Base-by-base conservation (phyloP, 2,113 vertebrate genomes). In the Fukomys damarensis region DNA sequence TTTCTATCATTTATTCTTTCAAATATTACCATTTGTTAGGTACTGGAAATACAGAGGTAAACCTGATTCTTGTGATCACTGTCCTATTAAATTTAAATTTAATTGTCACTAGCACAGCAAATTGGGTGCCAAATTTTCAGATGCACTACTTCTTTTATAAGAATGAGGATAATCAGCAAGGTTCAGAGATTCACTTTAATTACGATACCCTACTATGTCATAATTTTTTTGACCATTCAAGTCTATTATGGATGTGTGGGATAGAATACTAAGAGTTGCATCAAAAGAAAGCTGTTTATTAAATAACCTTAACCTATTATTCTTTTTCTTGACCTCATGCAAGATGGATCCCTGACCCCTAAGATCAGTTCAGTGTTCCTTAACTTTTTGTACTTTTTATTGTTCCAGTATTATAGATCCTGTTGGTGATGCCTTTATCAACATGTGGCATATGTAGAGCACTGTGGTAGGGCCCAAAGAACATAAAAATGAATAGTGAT, bases 361-460 rank as follows among this genome's bases (percentile, higher is more conserved):
- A 91, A 56, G 61, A 90, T 77, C 28, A 85, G 32, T 74, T 96
- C 14, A 66, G 12, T 81, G 7, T 46, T 77, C 30, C 38, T 22
- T 14, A n/a, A 70, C 0, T 83, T 72, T 90, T 83, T 93, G 54
- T 93, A 86, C 68, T 90, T 54, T 92, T 92, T 76, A 52, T 93
- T 28, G 38, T 58, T 92, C 79, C 13, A 89, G 52, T 93, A 70
- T 94, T 90, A 41, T 58, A 68, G 79, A 84, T 95, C 95, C 80
- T 80, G 10, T 76, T 92, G 28, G n/a, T 92, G 49, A 91, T 92
- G 30, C 38, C 66, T 85, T 86, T 63, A 63, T 89, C 19, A 94
- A 56, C 58, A 66, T 14, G 89, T 96, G 38, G 32, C 72, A 72
- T 30, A 0, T 76, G 38, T 30, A 86, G 54, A 90, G 41, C 41